These are phyloP conservation scores for Danionella cerebrum DNA, from an alignment of 2,113 vertebrate species.

Conservation along the genomic window DNA sequence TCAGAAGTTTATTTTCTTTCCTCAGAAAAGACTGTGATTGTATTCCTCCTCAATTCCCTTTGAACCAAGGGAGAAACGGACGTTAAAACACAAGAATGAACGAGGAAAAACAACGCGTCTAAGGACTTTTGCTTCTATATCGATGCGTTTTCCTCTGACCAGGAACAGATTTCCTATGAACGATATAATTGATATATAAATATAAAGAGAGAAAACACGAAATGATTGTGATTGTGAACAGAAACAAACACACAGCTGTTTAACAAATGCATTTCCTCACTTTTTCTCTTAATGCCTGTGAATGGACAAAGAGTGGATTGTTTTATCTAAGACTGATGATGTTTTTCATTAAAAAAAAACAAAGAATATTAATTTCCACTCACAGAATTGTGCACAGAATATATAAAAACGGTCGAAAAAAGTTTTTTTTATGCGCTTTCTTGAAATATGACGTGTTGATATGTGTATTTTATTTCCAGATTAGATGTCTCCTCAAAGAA, in stretches of 20 bases:
- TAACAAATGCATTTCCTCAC: constrained; percentile 64
- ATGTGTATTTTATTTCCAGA: too few relatives aligned
- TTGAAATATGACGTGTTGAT: too few relatives aligned
- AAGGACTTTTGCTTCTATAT: background rate
- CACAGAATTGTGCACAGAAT: constrained; percentile 28
- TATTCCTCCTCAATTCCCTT: constrained; percentile 43
- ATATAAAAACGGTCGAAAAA: constrained; percentile 29
- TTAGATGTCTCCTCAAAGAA: too few relatives aligned
- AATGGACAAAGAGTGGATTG: constrained; percentile 31
- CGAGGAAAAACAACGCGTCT: background rate
- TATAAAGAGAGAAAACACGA: constrained; percentile 62
- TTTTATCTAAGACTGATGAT: constrained; percentile 58
- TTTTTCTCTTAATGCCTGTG: constrained; percentile 61
- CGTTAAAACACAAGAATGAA: background rate
- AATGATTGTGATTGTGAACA: constrained; percentile 58
- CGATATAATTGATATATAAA: constrained; percentile 61
- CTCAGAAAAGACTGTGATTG: constrained; percentile 23
- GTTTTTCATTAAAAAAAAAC: constrained; percentile 32
- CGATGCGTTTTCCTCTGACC: constrained; percentile 49
- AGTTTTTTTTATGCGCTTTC: too few relatives aligned
- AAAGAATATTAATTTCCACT: constrained; percentile 17
- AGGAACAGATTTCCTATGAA: constrained; percentile 66
- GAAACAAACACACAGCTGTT: constrained; percentile 55
- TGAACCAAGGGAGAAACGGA: background rate
- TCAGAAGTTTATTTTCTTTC: background rate